Evolutionary conservation across 1,140 invertebrate genomes (phyloP), one percentile per base, ranked within the genome.

Genomic region (Bilobella aurantiaca): DNA sequence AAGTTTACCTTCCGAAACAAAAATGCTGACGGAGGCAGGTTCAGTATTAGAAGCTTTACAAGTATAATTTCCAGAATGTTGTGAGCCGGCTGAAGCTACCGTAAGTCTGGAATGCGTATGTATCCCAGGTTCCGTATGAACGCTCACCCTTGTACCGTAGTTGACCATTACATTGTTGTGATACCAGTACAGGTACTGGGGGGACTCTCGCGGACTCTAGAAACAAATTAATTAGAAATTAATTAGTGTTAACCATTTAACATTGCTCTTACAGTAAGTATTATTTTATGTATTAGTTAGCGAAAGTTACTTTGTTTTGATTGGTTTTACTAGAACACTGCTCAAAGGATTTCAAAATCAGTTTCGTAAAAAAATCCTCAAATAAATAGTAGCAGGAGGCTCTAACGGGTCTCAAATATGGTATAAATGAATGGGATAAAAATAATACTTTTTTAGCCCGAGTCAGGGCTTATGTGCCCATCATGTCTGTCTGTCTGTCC

Each of bases 31-130:
- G 16, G 78, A 78, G 58, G 78, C 76, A 12, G 78, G 74, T 56
- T 79, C 75, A 2, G 78, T 80, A 67, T 80, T 79, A 63, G 76
- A 76, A 1, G 80, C 79, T 65, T 75, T 67, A 66, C 80, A 81
- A 8, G 77, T 77, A 62, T 78, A 78, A 57, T 77, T 78, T 18
- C 77, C 71, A 16, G 71, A 69, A 62, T 72, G 68, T 37, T 72
- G 71, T 23, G 46, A 63, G 28, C 66, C 66, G n/a, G 71, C 71
- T 18, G 65, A 67, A 23, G 69, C 65, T 29, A 70, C 63, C n/a
- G 65, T 67, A 28, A 77, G 68, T 64, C 70, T 74, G 8, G 74
- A 72, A 42, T 72, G 71, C 34, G 66, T 72, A 53, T 67, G 68
- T 62, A 70, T 67, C 42, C 70, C 70, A 1, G 68, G 68, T 58